These are phyloP conservation scores for Diloba caeruleocephala DNA, from an alignment of 2,888 invertebrate species.

Conservation along the genomic window DNA sequence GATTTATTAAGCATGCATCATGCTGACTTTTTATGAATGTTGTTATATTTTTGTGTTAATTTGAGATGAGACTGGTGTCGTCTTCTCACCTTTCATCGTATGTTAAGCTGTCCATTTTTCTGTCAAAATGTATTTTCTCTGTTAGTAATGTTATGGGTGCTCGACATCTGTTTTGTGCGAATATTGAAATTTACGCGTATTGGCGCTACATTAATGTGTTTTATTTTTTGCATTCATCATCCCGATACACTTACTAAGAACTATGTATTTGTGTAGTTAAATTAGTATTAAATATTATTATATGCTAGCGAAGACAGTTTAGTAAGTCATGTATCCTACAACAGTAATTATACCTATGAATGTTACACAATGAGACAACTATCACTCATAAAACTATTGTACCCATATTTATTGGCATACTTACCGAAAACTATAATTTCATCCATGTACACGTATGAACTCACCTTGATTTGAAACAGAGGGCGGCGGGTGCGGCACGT, in stretches of 20 bases:
- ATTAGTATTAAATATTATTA: too few relatives aligned
- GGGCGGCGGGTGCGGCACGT: constrained; percentile 86
- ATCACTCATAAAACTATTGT: constrained; percentile 14
- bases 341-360: neutral
- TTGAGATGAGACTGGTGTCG: constrained; percentile 44
- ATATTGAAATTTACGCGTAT: constrained; percentile 28
- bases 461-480: constrained; percentile 86
- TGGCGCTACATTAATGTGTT: constrained; percentile 6
- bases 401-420: constrained; percentile 31
- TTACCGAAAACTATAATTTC: constrained; percentile 40
- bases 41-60: constrained; percentile 34
- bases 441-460: constrained; percentile 49
- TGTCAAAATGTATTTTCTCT: constrained; percentile 78
- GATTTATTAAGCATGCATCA: constrained; percentile 69
- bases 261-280: constrained; percentile 6
- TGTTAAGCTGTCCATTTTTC: constrained; percentile 77
- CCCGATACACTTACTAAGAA: neutral
- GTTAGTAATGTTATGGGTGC: constrained; percentile 56
- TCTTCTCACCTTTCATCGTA: constrained; percentile 74
- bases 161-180: constrained; percentile 43
- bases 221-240: constrained; percentile 37
- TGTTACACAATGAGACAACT: constrained; percentile 12
- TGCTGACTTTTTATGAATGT: constrained; percentile 55
- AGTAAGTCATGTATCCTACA: constrained; percentile 2
- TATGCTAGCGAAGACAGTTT: too few relatives aligned